Base-by-base conservation (phyloP, 2,888 invertebrate species). In the Alentia gelatinosa region DNA sequence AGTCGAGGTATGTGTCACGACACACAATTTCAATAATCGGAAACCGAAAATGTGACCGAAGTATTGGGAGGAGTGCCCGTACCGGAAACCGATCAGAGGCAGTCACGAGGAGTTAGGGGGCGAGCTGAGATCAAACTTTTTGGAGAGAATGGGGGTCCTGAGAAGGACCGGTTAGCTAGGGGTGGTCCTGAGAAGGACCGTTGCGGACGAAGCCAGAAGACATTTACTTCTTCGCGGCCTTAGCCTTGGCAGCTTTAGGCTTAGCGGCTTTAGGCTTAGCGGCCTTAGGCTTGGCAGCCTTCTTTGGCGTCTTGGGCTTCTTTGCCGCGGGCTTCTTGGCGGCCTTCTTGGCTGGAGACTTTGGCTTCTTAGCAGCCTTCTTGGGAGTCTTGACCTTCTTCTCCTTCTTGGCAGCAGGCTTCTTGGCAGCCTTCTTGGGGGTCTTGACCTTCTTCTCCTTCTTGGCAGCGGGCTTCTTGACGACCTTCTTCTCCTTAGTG, bases 401-500 rank as follows among this genome's bases (percentile, higher is more conserved):
- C n/a, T 40, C 89, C 74, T 89, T 89, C 90, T 90, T 90, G 89
- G 89, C 74, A 39, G 89, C 75, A 26, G 74, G 74, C 56, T 47
- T 56, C 90, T 86, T 86, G 7, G 42, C 47, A 26, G 47, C 86
- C 47, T 90, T 90, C 90, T 90, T 90, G 42, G 79, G 79, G 7
- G 37, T 83, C 56, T 75, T 42, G n/a, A 40, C 40, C 50, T 75
- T 42, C 84, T 86, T 86, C 47, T 33, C 79, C 83, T 90, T 86
- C 86, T 86, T 86, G 74, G 74, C 15, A 12, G 37, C 40, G 3
- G 39, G 97, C 39, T 83, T 83, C 47, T 47, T n/a, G 0, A 56
- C 79, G 33, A 30, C 30, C 79, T 56, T 33, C n/a, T n/a, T n/a
- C n/a, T n/a, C n/a, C n/a, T 74, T 68, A 33, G 40, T 74, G 30